phyloP scores from a whole-genome alignment of 2,113 vertebrate genomes.

The Edolisoma coerulescens region DNA sequence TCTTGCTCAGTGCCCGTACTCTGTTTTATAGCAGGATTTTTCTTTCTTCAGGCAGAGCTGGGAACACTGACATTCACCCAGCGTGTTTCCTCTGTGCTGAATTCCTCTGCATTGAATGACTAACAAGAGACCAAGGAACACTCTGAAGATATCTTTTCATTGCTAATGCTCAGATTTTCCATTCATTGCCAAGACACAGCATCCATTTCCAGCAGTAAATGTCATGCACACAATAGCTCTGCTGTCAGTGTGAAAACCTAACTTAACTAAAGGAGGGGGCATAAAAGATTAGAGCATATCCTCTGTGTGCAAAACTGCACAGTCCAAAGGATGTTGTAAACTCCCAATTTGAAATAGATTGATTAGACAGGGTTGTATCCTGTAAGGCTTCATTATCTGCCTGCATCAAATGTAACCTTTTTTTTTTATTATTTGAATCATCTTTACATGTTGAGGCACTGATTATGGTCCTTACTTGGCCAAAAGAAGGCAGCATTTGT shows the following conservation, averaged over 20 bases:
- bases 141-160: constrained; percentile 54
- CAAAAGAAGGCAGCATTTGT: neutral
- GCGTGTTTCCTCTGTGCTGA: neutral
- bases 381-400: neutral
- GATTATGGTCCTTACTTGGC: neutral
- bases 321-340: neutral
- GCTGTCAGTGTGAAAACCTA: constrained; percentile 65
- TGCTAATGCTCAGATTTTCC: constrained; percentile 42
- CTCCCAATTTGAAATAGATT: neutral
- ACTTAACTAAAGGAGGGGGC: constrained; percentile 13
- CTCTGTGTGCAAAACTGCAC: neutral
- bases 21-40: neutral
- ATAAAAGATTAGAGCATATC: neutral
- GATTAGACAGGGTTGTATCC: neutral
- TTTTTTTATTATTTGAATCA: neutral
- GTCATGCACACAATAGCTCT: constrained; percentile 66
- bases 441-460: neutral
- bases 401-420: neutral
- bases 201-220: constrained; percentile 67
- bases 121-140: constrained; percentile 38
- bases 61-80: constrained; percentile 34
- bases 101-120: constrained; percentile 2
- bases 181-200: constrained; percentile 37
- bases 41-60: neutral
- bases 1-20: neutral